These are phyloP conservation scores for Prunella strophiata DNA, from an alignment of 2,797 vertebrate genomes.

Conservation along the genomic window DNA sequence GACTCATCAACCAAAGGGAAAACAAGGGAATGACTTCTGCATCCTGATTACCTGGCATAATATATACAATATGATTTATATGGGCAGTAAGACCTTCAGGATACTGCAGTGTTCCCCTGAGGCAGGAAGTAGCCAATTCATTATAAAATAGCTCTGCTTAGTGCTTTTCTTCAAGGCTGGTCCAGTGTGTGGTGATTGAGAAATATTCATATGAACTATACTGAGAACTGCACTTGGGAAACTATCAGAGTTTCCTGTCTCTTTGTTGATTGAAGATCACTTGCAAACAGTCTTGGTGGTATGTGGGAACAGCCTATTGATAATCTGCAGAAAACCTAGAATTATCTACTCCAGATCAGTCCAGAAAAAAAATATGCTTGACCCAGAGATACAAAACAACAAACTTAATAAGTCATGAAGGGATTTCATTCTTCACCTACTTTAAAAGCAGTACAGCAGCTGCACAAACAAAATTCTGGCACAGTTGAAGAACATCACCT, in stretches of 20 bases:
- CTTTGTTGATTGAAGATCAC: not conserved
- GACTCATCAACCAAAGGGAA: not conserved
- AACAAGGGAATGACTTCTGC: not conserved
- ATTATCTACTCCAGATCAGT: not conserved
- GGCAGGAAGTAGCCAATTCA: not conserved
- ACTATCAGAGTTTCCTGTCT: not conserved
- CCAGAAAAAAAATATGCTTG: not conserved
- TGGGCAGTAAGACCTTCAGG: not conserved
- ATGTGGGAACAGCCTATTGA: not conserved
- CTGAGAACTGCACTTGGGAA: not conserved
- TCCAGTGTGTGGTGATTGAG: not conserved
- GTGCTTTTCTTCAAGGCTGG: not conserved
- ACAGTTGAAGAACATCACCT: slow-evolving; percentile 3
- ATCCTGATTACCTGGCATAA: not conserved
- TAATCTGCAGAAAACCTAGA: not conserved
- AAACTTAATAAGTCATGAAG: not conserved
- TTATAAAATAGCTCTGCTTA: not conserved
- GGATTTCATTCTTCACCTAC: not conserved
- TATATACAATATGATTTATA: not conserved
- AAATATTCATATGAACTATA: not conserved
- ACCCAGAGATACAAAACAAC: not conserved
- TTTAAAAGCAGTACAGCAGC: not conserved
- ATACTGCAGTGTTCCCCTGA: not conserved
- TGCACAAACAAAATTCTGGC: slow-evolving; percentile 39
- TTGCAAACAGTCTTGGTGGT: not conserved